phyloP scores from a whole-genome alignment of 2,797 vertebrate species.

The Tympanoctomys barrerae region DNA sequence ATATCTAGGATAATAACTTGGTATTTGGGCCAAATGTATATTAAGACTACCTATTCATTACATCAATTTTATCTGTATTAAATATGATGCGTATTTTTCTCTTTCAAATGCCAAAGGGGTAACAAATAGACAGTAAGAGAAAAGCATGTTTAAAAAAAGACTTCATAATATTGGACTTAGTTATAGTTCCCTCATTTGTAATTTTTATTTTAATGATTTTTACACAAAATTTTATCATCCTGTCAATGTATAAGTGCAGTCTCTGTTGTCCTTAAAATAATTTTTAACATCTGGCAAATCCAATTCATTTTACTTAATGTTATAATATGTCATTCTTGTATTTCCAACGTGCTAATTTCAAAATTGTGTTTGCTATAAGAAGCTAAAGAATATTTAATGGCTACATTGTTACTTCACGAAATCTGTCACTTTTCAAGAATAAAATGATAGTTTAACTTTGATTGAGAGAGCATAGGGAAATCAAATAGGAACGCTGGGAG shows the following conservation, averaged over 20 bases:
- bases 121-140: background rate
- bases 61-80: conserved; percentile 30
- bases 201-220: conserved; percentile 68
- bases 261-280: conserved; percentile 35
- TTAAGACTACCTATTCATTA: background rate
- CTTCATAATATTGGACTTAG: background rate
- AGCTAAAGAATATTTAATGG: conserved; percentile 59
- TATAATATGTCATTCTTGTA: conserved; percentile 28
- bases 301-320: conserved; percentile 45
- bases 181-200: conserved; percentile 43
- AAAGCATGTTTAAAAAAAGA: background rate
- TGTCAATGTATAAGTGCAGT: conserved; percentile 51
- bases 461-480: conserved; percentile 22
- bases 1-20: background rate
- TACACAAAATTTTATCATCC: conserved; percentile 61
- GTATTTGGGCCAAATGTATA: background rate
- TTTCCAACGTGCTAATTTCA: conserved; percentile 57
- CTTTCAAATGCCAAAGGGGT: conserved; percentile 29
- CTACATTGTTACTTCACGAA: conserved; percentile 35
- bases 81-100: conserved; percentile 32
- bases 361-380: conserved; percentile 55
- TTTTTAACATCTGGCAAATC: conserved; percentile 64
- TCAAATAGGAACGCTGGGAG: conserved; percentile 12
- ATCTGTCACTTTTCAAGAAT: conserved; percentile 66
- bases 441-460: conserved; percentile 68